These are phyloP conservation scores for Seira musarum DNA, from an alignment of 2,888 invertebrate genomes.

Conservation along the genomic window DNA sequence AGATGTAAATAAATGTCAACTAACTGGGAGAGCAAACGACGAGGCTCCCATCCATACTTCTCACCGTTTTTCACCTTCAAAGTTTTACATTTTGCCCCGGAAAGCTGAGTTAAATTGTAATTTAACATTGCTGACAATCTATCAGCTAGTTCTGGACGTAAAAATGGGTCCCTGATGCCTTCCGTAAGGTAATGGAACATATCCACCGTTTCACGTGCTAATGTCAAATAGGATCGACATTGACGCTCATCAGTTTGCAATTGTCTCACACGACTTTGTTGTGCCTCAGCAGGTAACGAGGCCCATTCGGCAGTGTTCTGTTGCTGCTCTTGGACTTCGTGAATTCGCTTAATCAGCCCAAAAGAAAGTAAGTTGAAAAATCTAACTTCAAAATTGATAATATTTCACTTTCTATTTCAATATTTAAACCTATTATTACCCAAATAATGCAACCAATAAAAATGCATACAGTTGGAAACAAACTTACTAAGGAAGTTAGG, in stretches of 20 bases:
- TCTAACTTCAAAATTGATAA: background rate
- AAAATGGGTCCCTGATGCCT: conserved; percentile 95
- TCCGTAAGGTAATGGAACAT: conserved; percentile 98
- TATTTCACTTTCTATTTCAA: background rate
- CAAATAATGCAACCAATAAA: too few relatives aligned
- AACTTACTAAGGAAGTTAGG: too few relatives aligned
- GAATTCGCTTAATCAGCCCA: conserved; percentile 74
- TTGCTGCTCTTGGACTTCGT: conserved; percentile 88
- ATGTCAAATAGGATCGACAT: conserved; percentile 90
- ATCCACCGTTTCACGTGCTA: conserved; percentile 96
- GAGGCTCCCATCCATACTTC: conserved; percentile 98
- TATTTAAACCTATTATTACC: background rate
- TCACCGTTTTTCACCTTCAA: conserved; percentile 93
- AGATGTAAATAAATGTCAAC: conserved; percentile 98
- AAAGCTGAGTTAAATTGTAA: conserved; percentile 96
- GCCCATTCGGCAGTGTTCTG: conserved; percentile 81
- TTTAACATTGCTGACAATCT: conserved; percentile 98
- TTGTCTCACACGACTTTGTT: conserved; percentile 84
- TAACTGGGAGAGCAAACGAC: conserved; percentile 90
- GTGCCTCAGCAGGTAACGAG: conserved; percentile 79
- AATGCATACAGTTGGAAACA: too few relatives aligned
- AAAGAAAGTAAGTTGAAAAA: background rate
- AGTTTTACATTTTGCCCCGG: conserved; percentile 94
- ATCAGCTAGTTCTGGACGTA: conserved; percentile 93
- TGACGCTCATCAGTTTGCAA: conserved; percentile 88